These are phyloP conservation scores for Chouioia cunea DNA, from an alignment of 2,888 invertebrate species.

Conservation along the genomic window DNA sequence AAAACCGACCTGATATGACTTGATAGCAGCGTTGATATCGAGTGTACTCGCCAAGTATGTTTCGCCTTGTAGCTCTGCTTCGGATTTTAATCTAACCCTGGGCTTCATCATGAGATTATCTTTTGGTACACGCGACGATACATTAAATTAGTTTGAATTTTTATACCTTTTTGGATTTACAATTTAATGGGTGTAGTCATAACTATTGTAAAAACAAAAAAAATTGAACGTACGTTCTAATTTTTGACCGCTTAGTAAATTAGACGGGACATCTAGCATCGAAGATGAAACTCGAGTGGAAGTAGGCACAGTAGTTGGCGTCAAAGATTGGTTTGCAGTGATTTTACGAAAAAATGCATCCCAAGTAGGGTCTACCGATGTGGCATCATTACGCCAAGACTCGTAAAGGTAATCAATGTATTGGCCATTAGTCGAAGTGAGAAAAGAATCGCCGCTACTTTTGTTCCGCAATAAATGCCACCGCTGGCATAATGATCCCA, in stretches of 20 bases:
- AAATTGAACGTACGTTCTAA: constrained; percentile 10
- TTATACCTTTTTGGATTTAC: too few species aligned
- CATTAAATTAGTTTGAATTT: too few species aligned
- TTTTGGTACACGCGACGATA: not conserved
- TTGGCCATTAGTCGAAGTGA: constrained; percentile 56
- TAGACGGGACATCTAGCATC: constrained; percentile 6
- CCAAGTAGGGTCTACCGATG: constrained; percentile 58
- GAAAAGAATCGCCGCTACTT: constrained; percentile 49
- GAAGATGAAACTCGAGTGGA: constrained; percentile 1
- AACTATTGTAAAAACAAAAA: not conserved
- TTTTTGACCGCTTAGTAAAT: not conserved
- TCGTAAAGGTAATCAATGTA: constrained; percentile 62
- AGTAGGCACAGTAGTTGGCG: not conserved
- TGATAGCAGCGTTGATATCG: constrained; percentile 57
- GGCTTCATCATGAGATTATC: constrained; percentile 35
- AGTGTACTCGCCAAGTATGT: constrained; percentile 44
- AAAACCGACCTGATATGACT: constrained; percentile 59
- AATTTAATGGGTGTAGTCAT: too few species aligned
- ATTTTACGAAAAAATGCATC: constrained; percentile 53
- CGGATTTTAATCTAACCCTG: constrained; percentile 41
- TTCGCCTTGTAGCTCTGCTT: constrained; percentile 49
- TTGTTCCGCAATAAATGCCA: not conserved
- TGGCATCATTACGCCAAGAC: constrained; percentile 56
- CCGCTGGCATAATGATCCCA: too few species aligned
- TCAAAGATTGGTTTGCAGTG: too few species aligned